Conservation (phyloP, 2,888 invertebrate species). For the Arctia plantaginis region DNA sequence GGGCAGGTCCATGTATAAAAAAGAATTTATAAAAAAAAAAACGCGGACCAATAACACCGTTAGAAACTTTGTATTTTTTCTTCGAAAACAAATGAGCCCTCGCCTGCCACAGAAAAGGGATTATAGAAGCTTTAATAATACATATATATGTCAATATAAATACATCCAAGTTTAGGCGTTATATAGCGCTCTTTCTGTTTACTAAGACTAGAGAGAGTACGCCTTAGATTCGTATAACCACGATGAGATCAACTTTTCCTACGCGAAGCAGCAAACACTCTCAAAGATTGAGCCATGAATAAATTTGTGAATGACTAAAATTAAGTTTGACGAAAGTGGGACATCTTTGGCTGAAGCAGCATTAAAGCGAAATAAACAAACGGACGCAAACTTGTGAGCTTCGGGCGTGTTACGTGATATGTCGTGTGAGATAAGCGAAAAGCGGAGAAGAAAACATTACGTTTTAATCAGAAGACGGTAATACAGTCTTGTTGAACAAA, state of each 20-base stretch:
- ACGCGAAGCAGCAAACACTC: constrained; percentile 7
- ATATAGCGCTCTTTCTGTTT: no score
- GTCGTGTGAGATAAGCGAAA: not conserved
- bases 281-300: constrained; percentile 22
- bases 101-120: not conserved
- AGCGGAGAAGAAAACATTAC: not conserved
- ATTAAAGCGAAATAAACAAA: constrained; percentile 43
- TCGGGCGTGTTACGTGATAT: constrained; percentile 13
- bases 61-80: not conserved
- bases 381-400: constrained; percentile 30
- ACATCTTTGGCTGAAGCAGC: constrained; percentile 37
- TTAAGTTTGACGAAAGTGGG: constrained; percentile 39
- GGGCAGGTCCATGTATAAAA: no score
- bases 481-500: not conserved
- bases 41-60: not conserved
- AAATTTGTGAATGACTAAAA: constrained; percentile 36
- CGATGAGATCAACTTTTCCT: not conserved
- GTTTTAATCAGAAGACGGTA: not conserved
- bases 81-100: not conserved
- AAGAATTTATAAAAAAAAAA: not conserved
- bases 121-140: not conserved
- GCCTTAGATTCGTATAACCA: not conserved
- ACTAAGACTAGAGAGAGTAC: not conserved
- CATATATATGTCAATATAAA: not conserved
- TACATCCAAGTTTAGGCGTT: no score